phyloP scores from a whole-genome alignment of 2,113 vertebrate species.

The Mus pahari region DNA sequence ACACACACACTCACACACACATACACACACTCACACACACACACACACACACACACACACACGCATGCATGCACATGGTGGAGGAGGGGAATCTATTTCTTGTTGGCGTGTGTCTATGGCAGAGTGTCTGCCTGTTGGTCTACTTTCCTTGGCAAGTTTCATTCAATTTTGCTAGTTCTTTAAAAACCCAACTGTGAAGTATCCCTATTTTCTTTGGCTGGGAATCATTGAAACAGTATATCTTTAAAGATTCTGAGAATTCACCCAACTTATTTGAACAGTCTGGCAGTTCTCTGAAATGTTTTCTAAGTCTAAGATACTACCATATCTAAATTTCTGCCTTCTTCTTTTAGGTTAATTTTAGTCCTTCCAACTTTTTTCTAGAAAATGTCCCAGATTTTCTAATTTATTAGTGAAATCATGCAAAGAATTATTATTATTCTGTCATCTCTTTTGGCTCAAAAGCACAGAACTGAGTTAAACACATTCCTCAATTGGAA shows the following conservation, averaged over 20 bases:
- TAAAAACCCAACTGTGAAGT: background rate
- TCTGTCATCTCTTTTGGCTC: background rate
- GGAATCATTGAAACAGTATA: background rate
- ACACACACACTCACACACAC: background rate
- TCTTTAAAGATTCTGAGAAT: constrained; percentile 28
- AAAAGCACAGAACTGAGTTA: background rate
- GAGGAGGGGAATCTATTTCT: background rate
- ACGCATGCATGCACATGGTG: no score
- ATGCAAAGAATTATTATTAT: background rate
- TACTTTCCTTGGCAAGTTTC: background rate
- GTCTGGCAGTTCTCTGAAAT: background rate
- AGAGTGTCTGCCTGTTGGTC: no score
- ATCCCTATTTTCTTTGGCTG: background rate
- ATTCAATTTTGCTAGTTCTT: constrained; percentile 22
- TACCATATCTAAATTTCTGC: constrained; percentile 12
- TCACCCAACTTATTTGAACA: background rate
- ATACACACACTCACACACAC: background rate
- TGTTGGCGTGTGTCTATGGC: background rate
- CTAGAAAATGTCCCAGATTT: constrained; percentile 23
- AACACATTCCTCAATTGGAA: background rate
- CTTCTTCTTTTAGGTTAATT: constrained; percentile 17
- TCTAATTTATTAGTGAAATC: background rate
- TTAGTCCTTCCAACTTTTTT: constrained; percentile 4
- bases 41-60: background rate
- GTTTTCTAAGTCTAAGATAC: background rate